Conservation (phyloP, 2,888 invertebrate species). For the Pyrrhia umbra region DNA sequence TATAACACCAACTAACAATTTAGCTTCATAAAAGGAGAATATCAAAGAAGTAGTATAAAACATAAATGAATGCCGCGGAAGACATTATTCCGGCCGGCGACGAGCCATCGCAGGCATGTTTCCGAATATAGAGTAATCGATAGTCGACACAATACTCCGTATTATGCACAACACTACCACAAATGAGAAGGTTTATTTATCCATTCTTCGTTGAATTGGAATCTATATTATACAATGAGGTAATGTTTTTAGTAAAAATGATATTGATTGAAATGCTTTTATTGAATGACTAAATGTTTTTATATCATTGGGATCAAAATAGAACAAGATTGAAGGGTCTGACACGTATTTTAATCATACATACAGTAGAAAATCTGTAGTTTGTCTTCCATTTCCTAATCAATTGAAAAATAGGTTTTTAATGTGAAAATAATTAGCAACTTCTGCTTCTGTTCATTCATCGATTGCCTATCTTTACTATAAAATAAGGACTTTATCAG, state of each 20-base stretch:
- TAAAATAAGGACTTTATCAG: too few species aligned
- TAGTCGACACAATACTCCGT: constrained; percentile 39
- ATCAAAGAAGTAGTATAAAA: constrained; percentile 44
- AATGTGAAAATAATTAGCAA: too few species aligned
- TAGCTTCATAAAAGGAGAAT: constrained; percentile 38
- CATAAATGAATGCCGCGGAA: constrained; percentile 54
- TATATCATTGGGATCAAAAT: too few species aligned
- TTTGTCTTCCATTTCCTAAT: too few species aligned
- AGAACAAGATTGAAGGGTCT: too few species aligned
- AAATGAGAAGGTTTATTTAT: constrained; percentile 21
- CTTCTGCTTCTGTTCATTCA: too few species aligned
- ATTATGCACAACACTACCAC: constrained; percentile 37
- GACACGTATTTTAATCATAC: too few species aligned
- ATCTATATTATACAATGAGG: not conserved
- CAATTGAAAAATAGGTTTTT: too few species aligned
- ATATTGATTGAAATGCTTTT: not conserved
- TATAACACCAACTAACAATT: constrained; percentile 51
- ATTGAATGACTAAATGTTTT: not conserved
- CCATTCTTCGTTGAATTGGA: constrained; percentile 4
- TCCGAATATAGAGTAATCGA: constrained; percentile 62
- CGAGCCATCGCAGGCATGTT: constrained; percentile 61
- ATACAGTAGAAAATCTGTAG: too few species aligned
- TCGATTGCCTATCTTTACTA: too few species aligned
- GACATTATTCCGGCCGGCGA: constrained; percentile 62
- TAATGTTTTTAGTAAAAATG: not conserved